Evolutionary conservation across 2,797 vertebrate genomes (phyloP), one percentile per base, ranked within the genome.

Genomic region (Luscinia luscinia): DNA sequence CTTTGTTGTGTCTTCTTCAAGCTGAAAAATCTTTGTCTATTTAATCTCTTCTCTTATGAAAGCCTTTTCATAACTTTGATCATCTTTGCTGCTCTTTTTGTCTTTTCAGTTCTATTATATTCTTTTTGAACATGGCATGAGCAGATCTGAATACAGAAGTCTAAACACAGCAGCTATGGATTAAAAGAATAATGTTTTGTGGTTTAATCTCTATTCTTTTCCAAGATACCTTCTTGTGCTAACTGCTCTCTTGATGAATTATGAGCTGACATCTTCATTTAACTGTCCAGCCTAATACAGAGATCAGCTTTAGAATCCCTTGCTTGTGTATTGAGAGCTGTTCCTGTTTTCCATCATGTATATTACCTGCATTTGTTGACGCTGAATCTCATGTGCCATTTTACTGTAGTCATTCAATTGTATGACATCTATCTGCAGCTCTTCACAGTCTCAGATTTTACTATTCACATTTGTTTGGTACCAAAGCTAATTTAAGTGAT

Each of bases 31-130:
- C 83, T 75, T 86, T 64, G 57, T 72, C 43, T 88, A 59, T 92
- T 90, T 95, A 94, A 92, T 94, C 59, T 94, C 48, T 80, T 90
- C 28, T 90, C 10, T 94, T 89, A 89, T 7, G 4, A 93, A 94
- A 95, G 38, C 28, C 23, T 79, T 89, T 93, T 84, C 28, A 57
- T 84, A 90, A 55, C 87, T 96, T 95, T 85, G 81, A 95, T 94
- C 87, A 91, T 92, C 28, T 79, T 70, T 85, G 62, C 61, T 80
- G 11, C 36, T 84, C n/a, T 74, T 87, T 93, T 94, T 83, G 83
- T 87, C 64, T 89, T 93, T 85, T 63, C 34, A 67, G 7, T 90
- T 89, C 59, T 87, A 34, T 92, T 89, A 78, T 93, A 79, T 51
- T 94, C 81, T 84, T 96, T 52, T 92, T 90, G 57, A 94, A 82